These are phyloP conservation scores for Myzus persicae DNA, from an alignment of 1,140 invertebrate genomes.

Conservation along the genomic window DNA sequence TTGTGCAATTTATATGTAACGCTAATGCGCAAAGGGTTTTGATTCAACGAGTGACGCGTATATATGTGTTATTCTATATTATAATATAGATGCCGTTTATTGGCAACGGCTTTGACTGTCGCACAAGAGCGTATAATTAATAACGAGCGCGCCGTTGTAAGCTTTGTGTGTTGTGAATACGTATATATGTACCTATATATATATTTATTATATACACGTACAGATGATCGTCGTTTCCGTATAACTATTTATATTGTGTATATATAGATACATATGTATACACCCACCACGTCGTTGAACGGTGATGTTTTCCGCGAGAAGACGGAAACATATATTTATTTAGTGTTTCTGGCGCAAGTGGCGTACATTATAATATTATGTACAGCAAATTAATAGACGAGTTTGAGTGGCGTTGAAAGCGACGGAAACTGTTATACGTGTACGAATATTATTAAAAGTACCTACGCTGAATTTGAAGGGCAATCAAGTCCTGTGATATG, in stretches of 20 bases:
- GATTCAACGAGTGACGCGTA: not conserved
- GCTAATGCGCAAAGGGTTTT: not conserved
- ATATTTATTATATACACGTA: not conserved
- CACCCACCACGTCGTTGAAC: not conserved
- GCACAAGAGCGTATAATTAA: conserved; percentile 1
- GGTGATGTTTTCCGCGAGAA: not conserved
- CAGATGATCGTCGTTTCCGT: not conserved
- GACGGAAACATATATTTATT: conserved; percentile 15
- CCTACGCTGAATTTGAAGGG: not conserved
- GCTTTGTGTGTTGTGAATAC: not conserved
- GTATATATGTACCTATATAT: too few relatives aligned
- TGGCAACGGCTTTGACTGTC: not conserved
- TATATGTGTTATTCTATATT: not conserved
- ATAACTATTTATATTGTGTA: not conserved
- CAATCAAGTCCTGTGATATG: not conserved
- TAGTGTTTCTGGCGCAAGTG: not conserved
- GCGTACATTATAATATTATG: not conserved
- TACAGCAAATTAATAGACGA: not conserved
- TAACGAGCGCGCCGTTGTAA: not conserved
- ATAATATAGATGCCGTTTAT: not conserved
- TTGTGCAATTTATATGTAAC: not conserved
- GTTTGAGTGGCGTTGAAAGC: not conserved
- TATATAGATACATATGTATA: not conserved
- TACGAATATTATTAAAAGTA: not conserved
- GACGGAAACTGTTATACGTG: not conserved